Evolutionary conservation across 2,888 invertebrate genomes (phyloP), one percentile per base, ranked within the genome.

Genomic region (Netelia virgata): DNA sequence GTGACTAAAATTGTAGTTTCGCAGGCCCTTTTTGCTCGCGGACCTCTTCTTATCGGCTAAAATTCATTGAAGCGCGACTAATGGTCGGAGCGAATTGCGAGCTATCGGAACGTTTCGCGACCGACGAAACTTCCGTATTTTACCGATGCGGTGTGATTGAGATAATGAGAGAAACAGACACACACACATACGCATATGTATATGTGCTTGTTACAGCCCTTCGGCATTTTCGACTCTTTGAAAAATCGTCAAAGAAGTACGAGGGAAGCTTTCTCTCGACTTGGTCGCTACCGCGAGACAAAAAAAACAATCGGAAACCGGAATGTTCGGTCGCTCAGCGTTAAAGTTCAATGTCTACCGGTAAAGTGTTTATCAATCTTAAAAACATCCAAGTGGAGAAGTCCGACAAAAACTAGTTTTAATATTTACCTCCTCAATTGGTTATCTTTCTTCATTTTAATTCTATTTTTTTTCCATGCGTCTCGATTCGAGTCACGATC

Each of bases 1-100:
- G 86, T 43, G 90, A 90, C 89, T 90, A 70, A 78, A 77, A 61
- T 77, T 61, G 57, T 53, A 55, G 43, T 73, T 66, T 75, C 50
- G 14, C 47, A 47, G 10, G 14, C 57, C 28, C 8, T 70, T 63
- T 63, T 50, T 23, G 18, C n/a, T 66, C 59, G 36, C 6, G 36
- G 36, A 36, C 43, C 14, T 61, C 36, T 20, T 47, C 59, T 55
- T 59, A 70, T n/a, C 36, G 78, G 41, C 70, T 70, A 78, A 69
- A 78, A 70, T 70, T 78, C 59, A 84, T 68, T 64, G 69, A 87
- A 87, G 86, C 87, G 84, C 77, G 76, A 85, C 80, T 78, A 86
- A 84, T 86, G 82, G 88, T 83, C 86, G 82, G 82, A 83, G 70
- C 80, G 76, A 80, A 80, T 85, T 50, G 82, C 82, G 73, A 77